Conservation (phyloP, 2,888 invertebrate genomes). For the Leptopilina myrica region DNA sequence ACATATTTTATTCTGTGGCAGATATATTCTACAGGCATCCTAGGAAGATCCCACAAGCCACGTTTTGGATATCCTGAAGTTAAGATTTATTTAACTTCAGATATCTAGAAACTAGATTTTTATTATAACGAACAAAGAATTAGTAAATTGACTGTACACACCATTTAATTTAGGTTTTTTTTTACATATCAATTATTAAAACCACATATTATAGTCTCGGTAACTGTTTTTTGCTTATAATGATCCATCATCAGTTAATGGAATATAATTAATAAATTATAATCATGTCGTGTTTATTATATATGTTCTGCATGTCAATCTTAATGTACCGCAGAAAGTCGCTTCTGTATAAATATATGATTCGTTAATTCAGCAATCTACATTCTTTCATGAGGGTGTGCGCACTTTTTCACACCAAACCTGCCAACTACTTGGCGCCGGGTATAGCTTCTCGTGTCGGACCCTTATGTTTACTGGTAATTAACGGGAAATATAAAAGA, state of each 20-base stretch:
- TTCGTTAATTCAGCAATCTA: constrained; percentile 37
- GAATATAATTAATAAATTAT: constrained; percentile 12
- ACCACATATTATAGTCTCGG: too few species aligned
- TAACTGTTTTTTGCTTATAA: too few species aligned
- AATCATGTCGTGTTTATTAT: background rate
- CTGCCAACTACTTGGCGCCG: constrained; percentile 36
- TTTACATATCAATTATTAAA: too few species aligned
- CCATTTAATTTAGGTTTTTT: too few species aligned
- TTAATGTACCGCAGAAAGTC: constrained; percentile 37
- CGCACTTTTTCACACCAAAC: constrained; percentile 31
- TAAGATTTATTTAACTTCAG: too few species aligned
- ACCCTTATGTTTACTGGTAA: constrained; percentile 24
- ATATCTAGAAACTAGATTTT: too few species aligned
- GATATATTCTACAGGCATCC: too few species aligned
- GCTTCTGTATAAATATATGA: constrained; percentile 14
- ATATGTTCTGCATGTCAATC: constrained; percentile 21
- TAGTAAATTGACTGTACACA: too few species aligned
- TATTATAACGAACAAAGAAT: too few species aligned
- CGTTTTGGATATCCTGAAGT: too few species aligned
- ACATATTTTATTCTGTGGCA: too few species aligned
- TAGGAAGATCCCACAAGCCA: too few species aligned
- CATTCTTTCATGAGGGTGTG: constrained; percentile 34
- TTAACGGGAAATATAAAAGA: constrained; percentile 23
- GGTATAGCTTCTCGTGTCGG: constrained; percentile 9
- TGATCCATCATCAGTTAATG: background rate